Evolutionary conservation across 2,797 vertebrate genomes (phyloP), one percentile per base, ranked within the genome.

Genomic region (Sternotherus odoratus): DNA sequence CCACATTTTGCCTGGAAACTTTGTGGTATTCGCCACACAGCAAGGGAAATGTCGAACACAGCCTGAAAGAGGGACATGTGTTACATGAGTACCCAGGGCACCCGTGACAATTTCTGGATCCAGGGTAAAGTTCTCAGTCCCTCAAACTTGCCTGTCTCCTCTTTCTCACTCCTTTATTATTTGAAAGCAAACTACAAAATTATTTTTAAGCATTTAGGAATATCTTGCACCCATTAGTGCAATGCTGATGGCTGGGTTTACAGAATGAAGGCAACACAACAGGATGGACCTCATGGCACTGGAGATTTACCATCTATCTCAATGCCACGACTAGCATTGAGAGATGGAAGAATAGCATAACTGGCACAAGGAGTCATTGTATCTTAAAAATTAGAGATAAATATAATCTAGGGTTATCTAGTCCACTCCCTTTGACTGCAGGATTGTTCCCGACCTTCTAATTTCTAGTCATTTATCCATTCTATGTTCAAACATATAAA

Each of bases 41-140:
- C 98, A 98, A 57, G 94, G 95, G 66, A 97, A 98, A 93, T 83
- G 95, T 26, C 92, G 87, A 0, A 98, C 84, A 12, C 98, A 99
- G 48, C 98, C 99, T 99, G 97, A 39, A 79, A 86, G 80, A 95
- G 88, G 50, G 89, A 57, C 15, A 56, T 3, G 21, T 2, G 9
- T 17, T 16, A 43, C 43, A 60, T 43, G 30, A 60, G 9, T 23
- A 77, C 24, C 13, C n/a, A 77, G 7, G 24, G 11, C 24, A 69
- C 17, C 19, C 19, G 11, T 11, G 36, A 13, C 39, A 69, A 69
- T 69, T 36, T 69, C n/a, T 36, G 63, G 63, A n/a, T 66, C 36
- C n/a, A 66, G 15, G 57, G 57, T 30, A 33, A 33, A 60, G 57
- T 60, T 30, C 7, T 60, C 33, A 60, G n/a, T 66, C 9, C 17